Conservation (phyloP, 2,113 vertebrate genomes). For the Anseranas semipalmata region DNA sequence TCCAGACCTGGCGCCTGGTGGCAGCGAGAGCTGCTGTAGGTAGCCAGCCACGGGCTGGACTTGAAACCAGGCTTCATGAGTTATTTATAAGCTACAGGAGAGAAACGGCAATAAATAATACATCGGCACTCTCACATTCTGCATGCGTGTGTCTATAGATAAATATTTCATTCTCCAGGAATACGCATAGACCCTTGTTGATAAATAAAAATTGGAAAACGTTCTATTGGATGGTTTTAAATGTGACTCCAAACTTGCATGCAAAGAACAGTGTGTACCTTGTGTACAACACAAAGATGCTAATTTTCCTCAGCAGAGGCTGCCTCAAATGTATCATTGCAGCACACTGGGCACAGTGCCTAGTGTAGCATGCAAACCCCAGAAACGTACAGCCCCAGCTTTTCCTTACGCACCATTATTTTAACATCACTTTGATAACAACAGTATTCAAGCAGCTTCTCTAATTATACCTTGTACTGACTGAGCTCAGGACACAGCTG, state of each 20-base stretch:
- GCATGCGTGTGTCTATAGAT: background rate
- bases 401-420: constrained; percentile 33
- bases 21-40: background rate
- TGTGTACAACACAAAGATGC: constrained; percentile 31
- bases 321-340: background rate
- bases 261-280: constrained; percentile 40
- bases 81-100: background rate
- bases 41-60: background rate
- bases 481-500: background rate
- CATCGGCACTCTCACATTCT: constrained; percentile 23
- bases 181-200: background rate
- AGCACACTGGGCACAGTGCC: background rate
- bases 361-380: background rate
- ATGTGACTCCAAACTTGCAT: background rate
- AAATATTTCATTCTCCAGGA: constrained; percentile 35
- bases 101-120: background rate
- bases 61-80: background rate
- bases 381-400: background rate
- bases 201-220: constrained; percentile 56
- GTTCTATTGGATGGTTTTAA: constrained; percentile 6
- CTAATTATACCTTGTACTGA: background rate
- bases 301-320: constrained; percentile 46
- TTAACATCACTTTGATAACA: constrained; percentile 27
- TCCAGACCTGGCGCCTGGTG: accelerated
- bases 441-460: constrained; percentile 6